Percentiles rank a stretch among this genome's conserved stretches.
Conservation (phyloP, 2,797 vertebrate species). For the Falco naumanni region DNA sequence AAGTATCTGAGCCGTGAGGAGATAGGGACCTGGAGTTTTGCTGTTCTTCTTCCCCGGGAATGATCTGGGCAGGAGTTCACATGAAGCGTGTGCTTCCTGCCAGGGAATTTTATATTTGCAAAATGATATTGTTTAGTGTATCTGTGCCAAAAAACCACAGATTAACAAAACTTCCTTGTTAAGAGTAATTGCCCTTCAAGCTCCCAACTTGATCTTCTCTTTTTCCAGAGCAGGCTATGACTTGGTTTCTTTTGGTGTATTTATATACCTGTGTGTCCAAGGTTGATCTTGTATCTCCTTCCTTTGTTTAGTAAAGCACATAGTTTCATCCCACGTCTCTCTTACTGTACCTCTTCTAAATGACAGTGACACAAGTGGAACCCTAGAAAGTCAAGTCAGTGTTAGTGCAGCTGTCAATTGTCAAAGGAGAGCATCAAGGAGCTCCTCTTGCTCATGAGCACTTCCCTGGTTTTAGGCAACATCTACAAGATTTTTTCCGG, state of each 20-base stretch:
- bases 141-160: conserved; percentile 32
- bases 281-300: background rate
- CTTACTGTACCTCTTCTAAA: background rate
- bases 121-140: conserved; percentile 2
- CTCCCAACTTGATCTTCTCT: background rate
- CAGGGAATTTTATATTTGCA: conserved; percentile 42
- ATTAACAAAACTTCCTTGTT: conserved; percentile 21
- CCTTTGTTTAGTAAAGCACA: background rate
- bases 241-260: background rate
- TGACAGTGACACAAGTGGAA: background rate
- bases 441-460: background rate
- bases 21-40: background rate
- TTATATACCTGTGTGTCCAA: background rate
- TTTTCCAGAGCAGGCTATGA: background rate
- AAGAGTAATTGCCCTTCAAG: background rate
- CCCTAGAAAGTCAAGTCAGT: background rate
- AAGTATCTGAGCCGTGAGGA: background rate
- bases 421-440: background rate
- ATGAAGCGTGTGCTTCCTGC: background rate
- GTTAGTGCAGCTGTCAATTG: background rate
- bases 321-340: background rate
- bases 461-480: background rate
- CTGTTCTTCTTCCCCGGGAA: background rate
- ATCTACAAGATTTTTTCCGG: background rate
- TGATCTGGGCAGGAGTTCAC: conserved; percentile 37